Percentiles rank a stretch among this genome's conserved stretches.
phyloP scores from a whole-genome alignment of 2,113 vertebrate species.

The Paracanthobrama guichenoti region DNA sequence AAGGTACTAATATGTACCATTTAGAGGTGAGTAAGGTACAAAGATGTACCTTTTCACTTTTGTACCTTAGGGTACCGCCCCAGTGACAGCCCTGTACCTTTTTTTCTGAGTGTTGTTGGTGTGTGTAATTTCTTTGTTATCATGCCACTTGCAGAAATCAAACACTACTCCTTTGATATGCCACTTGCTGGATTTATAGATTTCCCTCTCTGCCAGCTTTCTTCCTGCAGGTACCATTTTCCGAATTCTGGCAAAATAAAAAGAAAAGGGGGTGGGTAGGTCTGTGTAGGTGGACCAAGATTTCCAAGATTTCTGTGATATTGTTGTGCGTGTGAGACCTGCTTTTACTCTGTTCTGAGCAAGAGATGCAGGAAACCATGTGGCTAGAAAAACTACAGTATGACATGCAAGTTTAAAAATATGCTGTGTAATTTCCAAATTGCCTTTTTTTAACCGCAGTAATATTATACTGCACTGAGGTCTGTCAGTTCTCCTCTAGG shows the following conservation, averaged over 20 bases:
- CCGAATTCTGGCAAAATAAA: neutral
- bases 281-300: neutral
- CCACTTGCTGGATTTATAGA: neutral
- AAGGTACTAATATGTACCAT: too few species aligned
- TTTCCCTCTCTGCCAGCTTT: neutral
- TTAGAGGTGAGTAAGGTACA: too few species aligned
- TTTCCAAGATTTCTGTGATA: conserved; percentile 2
- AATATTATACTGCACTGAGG: conserved; percentile 31
- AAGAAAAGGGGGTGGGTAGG: neutral
- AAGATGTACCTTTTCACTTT: too few species aligned
- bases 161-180: neutral
- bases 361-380: neutral
- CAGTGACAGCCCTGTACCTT: too few species aligned
- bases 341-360: neutral
- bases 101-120: neutral
- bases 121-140: neutral
- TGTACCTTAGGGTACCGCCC: too few species aligned
- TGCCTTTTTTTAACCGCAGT: neutral
- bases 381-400: neutral
- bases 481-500: conserved; percentile 24
- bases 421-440: conserved; percentile 12
- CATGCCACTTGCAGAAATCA: neutral
- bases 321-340: neutral
- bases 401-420: neutral
- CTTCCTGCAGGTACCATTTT: neutral